Base-by-base conservation (phyloP, 64 coral and sea anemone species). In the Montipora capricornis region DNA sequence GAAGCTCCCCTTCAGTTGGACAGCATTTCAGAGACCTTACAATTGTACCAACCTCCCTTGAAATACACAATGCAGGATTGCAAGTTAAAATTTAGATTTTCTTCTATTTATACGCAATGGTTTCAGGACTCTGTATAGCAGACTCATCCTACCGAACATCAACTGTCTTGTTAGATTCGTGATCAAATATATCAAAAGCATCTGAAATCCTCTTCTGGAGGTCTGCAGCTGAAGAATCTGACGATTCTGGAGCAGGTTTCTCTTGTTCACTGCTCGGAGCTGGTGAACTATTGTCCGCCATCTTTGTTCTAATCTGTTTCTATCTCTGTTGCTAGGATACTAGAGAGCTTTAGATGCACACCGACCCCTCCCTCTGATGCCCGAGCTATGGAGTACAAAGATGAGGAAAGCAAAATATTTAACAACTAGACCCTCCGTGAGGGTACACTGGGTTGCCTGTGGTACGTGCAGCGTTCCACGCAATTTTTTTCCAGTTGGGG, bases 161-260 rank as follows among this genome's bases (percentile, higher is more conserved):
- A n/a, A 99, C 98, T 88, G 98, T 99, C 91, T 99, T 99, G 80
- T 99, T 99, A 68, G 98, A 92, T 96, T 99, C 98, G 24, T 99
- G 98, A 81, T 99, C 98, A 87, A 99, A 99, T 85, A 96, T 99
- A 83, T 99, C 98, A 89, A 99, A 99, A 74, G 98, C 89, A 78
- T 96, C 95, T 74, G 95, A 78, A 87, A 99, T 99, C 57, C 77
- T 94, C 75, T 99, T 99, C 57, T 96, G 98, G 46, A 99, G 66
- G 47, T 96, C 92, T 49, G 98, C 92, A 81, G 95, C 95, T 77
- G 87, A 77, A 8, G 88, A 89, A 90, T 99, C 98, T 4, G 81
- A 76, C 51, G 60, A 77, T 74, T 99, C 98, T 10, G 76, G n/a
- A 4, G 77, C 14, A 9, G 60, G 86, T 98, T 95, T 98, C 45